Base-by-base conservation (phyloP, 2,888 invertebrate species). In the Tuberolachnus salignus region DNA sequence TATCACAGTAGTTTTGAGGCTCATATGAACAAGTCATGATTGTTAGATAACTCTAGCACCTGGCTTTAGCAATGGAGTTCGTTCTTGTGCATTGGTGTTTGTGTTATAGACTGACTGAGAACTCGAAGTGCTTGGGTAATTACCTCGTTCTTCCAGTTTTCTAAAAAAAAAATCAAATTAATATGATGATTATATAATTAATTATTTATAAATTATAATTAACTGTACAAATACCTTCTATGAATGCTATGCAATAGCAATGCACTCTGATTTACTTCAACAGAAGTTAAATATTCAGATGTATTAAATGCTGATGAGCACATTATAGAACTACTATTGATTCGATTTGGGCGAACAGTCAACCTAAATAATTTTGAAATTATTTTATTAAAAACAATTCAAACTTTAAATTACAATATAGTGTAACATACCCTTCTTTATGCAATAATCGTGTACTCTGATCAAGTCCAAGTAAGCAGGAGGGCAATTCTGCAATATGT, bases 251-350 rank as follows among this genome's bases (percentile, higher is more conserved):
- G 78, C 11, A 78, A 67, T 21, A 78, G 21, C 34, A 78, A 59
- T n/a, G 78, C 78, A 42, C 78, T 78, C 16, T 78, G 78, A 59
- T 78, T 78, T 42, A 78, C 42, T 78, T 78, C 78, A 8, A 78
- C 51, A 34, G 78, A 59, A 26, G 57, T 59, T 51, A 49, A 59
- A 49, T 78, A 67, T 4, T 69, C 51, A 34, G 59, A 49, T 19
- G 67, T 21, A 34, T 59, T 59, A 69, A 69, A 78, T 59, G 59
- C 21, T 69, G 78, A 78, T 49, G 78, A 78, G 14, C 21, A 34
- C 78, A 78, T 61, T 11, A 78, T 21, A 49, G 67, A 78, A 59
- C 59, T 78, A 59, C 34, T 34, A 69, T 78, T 78, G 42, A 78
- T 57, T 78, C 67, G 46, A 23, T 78, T 78, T 34, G 78, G 78